Evolutionary conservation across 2,113 vertebrate genomes (phyloP), one percentile per base, ranked within the genome.

Genomic region (Sterna hirundo): DNA sequence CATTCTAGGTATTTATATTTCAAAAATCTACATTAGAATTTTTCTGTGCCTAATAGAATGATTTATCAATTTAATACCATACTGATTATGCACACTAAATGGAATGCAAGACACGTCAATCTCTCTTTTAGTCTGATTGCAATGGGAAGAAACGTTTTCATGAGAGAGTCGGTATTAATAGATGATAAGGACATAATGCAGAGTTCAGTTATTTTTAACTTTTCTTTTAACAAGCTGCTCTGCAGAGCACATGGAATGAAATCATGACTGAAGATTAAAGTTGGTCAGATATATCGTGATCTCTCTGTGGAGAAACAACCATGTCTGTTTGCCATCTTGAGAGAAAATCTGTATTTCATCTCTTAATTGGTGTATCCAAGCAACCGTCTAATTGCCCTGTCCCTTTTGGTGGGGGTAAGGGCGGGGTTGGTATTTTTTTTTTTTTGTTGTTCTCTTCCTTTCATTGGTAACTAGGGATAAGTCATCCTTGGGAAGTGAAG

Each of bases 161-260:
- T 61, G 86, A 83, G 88, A 92, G 88, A 95, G 70, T 30, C 29
- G 58, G 49, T 95, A 94, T 96, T 95, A 97, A 96, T 97, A 97
- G 94, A 96, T 81, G 74, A 97, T 95, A 95, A 95, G 86, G 86
- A 83, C 76, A 94, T 92, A 97, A 96, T 68, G 65, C 68, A 86
- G 94, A 88, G 65, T 94, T 96, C 75, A 86, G 93, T 94, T 97
- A 97, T 96, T 97, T 97, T 98, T 97, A 96, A 94, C 94, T 95
- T 96, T 96, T 82, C 79, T 92, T 95, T 94, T 96, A 96, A 94
- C 68, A 97, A 96, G 70, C 75, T 83, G 71, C 83, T 94, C 36
- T 86, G 77, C 54, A 91, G 84, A 96, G 88, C 36, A 38, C 42
- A 71, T 87, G 68, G 79, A 96, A 89, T 91, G 66, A 94, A 97